Base-by-base conservation (phyloP, 1,140 invertebrate species). In the Tribolium castaneum region DNA sequence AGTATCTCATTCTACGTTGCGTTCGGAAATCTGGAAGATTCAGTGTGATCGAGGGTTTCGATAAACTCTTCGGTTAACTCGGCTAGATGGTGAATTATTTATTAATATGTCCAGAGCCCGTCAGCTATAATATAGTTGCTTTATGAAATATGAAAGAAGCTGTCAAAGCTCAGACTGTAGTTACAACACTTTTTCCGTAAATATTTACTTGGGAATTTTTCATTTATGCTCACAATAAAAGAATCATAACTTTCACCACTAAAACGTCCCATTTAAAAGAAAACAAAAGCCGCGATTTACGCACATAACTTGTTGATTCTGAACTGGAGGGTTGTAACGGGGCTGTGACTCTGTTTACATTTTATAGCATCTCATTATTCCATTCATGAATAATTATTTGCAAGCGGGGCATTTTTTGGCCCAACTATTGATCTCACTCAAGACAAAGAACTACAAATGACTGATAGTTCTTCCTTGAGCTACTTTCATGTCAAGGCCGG, bases 351-450 rank as follows among this genome's bases (percentile, higher is more conserved):
- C 9, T 66, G 59, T 66, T 66, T 66, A 66, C 59, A 35, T 66
- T 66, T 34, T 66, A 35, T 66, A 34, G 59, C 30, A 35, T 66
- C 59, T 22, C 59, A 66, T 35, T 66, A 34, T 22, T 35, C 12
- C 25, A 66, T 66, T 66, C 59, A 66, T 66, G 59, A 66, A 66
- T 66, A 66, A 66, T 66, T 45, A 45, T n/a, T 30, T 45, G 39
- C 39, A 45, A 45, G 5, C 9, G 39, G n/a, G 9, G n/a, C n/a
- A 45, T 30, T 66, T 66, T 35, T 12, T 30, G 6, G 25, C 35
- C n/a, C 19, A 54, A 54, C 30, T 66, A 66, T 66, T 35, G 59
- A 66, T 66, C 45, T 66, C 13, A 3, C 12, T 13, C 10, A 10
- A 34, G 25, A 35, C 59, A 66, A 59, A 66, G 54, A 66, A 66